Evolutionary conservation across 2,888 invertebrate species (phyloP).

Genomic region (Dicranocentrus wangi): DNA sequence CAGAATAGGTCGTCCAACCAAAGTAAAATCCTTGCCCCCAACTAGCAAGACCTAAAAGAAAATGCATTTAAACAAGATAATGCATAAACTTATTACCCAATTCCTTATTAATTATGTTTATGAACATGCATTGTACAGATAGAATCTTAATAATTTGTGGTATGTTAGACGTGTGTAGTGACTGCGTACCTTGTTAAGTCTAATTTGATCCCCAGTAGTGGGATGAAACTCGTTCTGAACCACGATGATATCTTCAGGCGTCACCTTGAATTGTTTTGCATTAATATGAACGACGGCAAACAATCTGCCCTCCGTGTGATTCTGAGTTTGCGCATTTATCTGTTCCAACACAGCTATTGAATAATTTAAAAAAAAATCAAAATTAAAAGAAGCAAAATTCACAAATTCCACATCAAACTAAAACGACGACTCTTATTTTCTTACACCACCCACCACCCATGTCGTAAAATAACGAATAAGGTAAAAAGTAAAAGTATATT

Average conservation of each 20-base stretch:
- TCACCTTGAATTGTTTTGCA: constrained; percentile 90
- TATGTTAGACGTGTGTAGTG: no score
- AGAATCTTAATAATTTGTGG: constrained; percentile 7
- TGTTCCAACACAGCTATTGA: constrained; percentile 78
- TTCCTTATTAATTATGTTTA: background rate
- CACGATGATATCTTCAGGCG: constrained; percentile 87
- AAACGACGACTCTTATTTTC: background rate
- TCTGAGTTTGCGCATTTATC: constrained; percentile 80
- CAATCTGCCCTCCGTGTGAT: constrained; percentile 79
- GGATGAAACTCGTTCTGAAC: constrained; percentile 90
- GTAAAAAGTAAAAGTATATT: no score
- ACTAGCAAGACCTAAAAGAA: constrained; percentile 80
- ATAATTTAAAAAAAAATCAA: background rate
- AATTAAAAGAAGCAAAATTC: background rate
- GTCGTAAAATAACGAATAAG: no score
- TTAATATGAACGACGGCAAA: constrained; percentile 88
- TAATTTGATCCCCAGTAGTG: constrained; percentile 84
- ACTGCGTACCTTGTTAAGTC: constrained; percentile 87
- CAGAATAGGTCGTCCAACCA: constrained; percentile 86
- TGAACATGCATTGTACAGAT: background rate
- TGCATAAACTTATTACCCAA: no score
- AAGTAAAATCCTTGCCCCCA: constrained; percentile 86
- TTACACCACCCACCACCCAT: no score
- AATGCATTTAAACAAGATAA: constrained; percentile 1
- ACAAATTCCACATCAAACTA: background rate